Evolutionary conservation across 92 coral and sea anemone species (phyloP).

Genomic region (Meandrina meandrites): DNA sequence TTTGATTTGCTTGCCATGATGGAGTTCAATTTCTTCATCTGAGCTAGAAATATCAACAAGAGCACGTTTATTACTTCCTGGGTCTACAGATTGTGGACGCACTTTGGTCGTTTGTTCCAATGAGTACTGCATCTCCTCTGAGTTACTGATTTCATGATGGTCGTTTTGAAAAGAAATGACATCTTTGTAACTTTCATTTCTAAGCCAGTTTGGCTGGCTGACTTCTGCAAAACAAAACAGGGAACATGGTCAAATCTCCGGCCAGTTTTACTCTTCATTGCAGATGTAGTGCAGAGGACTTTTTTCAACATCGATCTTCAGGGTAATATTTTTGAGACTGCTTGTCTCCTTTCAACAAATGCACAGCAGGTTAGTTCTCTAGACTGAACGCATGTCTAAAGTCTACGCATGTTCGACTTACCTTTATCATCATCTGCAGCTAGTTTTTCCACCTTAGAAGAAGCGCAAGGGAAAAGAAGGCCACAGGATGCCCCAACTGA

Average conservation of each 20-base stretch:
- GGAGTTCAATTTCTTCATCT: constrained; percentile 51
- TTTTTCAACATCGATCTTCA: not conserved
- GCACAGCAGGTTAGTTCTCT: not conserved
- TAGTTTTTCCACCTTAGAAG: constrained; percentile 7
- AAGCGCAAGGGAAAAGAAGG: constrained; percentile 32
- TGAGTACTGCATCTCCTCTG: not conserved
- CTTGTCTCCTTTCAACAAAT: no score
- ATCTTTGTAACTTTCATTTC: constrained; percentile 46
- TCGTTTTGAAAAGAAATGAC: not conserved
- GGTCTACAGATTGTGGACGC: not conserved
- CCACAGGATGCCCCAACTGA: not conserved
- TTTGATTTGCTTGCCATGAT: constrained; percentile 26
- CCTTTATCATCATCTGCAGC: constrained; percentile 2
- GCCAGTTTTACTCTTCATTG: not conserved
- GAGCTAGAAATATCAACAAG: constrained; percentile 21
- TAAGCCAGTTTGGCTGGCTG: constrained; percentile 35
- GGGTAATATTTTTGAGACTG: no score
- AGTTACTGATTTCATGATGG: not conserved
- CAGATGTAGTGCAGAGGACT: not conserved
- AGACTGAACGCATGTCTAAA: no score
- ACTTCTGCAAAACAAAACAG: constrained; percentile 7
- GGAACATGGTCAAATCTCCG: not conserved
- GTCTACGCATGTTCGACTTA: not conserved
- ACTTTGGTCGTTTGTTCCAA: not conserved
- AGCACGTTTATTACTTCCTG: constrained; percentile 14